A percentile compares a stretch with the other conserved stretches of the same genome.
These are phyloP conservation scores for Clanis bilineata DNA, from an alignment of 2,888 invertebrate species.

Conservation along the genomic window DNA sequence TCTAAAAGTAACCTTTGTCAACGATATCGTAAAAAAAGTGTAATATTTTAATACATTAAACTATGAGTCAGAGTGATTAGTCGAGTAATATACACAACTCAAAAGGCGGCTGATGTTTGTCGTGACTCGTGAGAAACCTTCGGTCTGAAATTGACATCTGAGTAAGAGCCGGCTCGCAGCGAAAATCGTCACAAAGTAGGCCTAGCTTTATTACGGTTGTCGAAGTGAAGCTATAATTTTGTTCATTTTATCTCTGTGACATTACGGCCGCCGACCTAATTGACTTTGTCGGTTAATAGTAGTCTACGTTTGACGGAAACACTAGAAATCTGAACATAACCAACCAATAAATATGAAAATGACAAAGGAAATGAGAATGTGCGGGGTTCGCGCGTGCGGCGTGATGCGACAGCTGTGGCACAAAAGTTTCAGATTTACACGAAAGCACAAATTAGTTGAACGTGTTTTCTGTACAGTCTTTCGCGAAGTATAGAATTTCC, in stretches of 20 bases:
- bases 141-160: constrained; percentile 4
- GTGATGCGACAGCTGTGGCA: not conserved
- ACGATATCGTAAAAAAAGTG: no score
- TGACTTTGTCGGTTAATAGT: constrained; percentile 23
- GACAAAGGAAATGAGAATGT: not conserved
- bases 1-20: not conserved
- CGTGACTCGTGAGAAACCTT: not conserved
- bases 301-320: constrained; percentile 3
- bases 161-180: constrained; percentile 9
- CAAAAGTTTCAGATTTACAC: constrained; percentile 2
- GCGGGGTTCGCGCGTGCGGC: not conserved
- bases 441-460: not conserved
- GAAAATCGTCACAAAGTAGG: constrained; percentile 31
- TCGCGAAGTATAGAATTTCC: not conserved
- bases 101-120: not conserved
- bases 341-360: not conserved
- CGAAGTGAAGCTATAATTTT: constrained; percentile 32
- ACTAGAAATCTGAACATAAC: constrained; percentile 2
- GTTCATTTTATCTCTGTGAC: constrained; percentile 39
- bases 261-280: constrained; percentile 32
- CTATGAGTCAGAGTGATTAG: not conserved
- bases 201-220: constrained; percentile 40
- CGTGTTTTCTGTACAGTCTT: not conserved
- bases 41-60: no score
- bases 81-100: not conserved